Conservation (phyloP, 2,113 vertebrate species). For the Gila orcuttii region DNA sequence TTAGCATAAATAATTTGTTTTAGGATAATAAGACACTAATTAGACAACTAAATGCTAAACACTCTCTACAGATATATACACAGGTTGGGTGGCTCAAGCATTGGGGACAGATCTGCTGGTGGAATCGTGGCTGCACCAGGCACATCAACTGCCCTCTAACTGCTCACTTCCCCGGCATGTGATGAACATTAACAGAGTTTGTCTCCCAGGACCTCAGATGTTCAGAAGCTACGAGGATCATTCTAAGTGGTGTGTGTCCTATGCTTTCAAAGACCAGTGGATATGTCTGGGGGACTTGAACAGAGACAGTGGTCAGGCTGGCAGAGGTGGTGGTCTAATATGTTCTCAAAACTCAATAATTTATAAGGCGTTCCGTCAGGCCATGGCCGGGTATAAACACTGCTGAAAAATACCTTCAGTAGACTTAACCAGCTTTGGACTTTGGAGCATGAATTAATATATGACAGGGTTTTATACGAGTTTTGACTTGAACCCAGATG, state of each 20-base stretch:
- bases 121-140: constrained; percentile 84
- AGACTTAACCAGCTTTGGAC: not conserved
- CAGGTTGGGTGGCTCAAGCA: constrained; percentile 87
- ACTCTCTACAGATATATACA: constrained; percentile 83
- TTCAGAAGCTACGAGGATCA: constrained; percentile 86
- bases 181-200: constrained; percentile 82
- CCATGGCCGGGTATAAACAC: constrained; percentile 74
- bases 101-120: constrained; percentile 83
- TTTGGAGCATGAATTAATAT: not conserved
- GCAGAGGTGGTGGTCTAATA: constrained; percentile 86
- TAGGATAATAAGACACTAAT: not conserved
- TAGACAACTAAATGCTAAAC: constrained; percentile 27
- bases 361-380: constrained; percentile 80
- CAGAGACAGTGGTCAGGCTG: constrained; percentile 78
- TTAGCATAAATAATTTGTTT: not conserved
- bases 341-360: constrained; percentile 81
- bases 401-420: constrained; percentile 66
- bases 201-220: constrained; percentile 61
- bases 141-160: constrained; percentile 83
- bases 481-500: not conserved
- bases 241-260: constrained; percentile 91
- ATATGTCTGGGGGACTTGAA: constrained; percentile 91
- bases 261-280: constrained; percentile 70
- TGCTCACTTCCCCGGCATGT: constrained; percentile 87
- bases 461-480: not conserved